Percentiles rank a stretch among this genome's conserved stretches.
These are phyloP conservation scores for Hoplodrina blanda DNA, from an alignment of 2,888 invertebrate species.

Conservation along the genomic window DNA sequence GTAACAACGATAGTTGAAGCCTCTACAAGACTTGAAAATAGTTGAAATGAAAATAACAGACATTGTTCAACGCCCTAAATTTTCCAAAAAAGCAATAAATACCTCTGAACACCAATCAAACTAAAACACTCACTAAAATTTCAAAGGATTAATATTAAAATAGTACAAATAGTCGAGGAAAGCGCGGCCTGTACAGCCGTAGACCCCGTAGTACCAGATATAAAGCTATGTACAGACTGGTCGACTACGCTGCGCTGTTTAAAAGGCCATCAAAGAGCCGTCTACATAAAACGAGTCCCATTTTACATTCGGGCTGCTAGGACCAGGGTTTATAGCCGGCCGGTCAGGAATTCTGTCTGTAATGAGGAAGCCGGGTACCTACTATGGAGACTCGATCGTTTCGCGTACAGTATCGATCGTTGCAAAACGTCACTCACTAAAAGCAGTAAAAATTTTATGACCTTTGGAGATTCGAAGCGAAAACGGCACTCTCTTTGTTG, in stretches of 20 bases:
- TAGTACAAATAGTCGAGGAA: constrained; percentile 57
- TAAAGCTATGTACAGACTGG: constrained; percentile 65
- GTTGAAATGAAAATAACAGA: constrained; percentile 20
- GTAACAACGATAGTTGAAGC: background rate
- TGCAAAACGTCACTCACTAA: constrained; percentile 22
- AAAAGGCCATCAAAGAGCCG: constrained; percentile 83
- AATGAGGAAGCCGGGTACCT: constrained; percentile 81
- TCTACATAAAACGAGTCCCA: constrained; percentile 82
- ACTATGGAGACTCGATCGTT: constrained; percentile 59
- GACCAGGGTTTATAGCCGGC: constrained; percentile 81
- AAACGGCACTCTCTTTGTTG: constrained; percentile 22
- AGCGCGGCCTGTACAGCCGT: constrained; percentile 16
- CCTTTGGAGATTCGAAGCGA: constrained; percentile 34
- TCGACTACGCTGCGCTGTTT: constrained; percentile 67
- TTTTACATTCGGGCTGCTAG: constrained; percentile 82
- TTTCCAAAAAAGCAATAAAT: constrained; percentile 26
- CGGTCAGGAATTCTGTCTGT: constrained; percentile 80
- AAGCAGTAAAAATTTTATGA: constrained; percentile 44
- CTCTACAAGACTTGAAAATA: background rate
- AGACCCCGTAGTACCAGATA: constrained; percentile 33
- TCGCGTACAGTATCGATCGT: constrained; percentile 50
- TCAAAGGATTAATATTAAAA: constrained; percentile 55
- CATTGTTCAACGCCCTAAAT: background rate
- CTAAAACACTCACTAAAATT: constrained; percentile 28
- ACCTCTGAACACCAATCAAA: constrained; percentile 27